Evolutionary conservation across 2,113 vertebrate genomes (phyloP), one percentile per base, ranked within the genome.

Genomic region (Microtus oregoni): DNA sequence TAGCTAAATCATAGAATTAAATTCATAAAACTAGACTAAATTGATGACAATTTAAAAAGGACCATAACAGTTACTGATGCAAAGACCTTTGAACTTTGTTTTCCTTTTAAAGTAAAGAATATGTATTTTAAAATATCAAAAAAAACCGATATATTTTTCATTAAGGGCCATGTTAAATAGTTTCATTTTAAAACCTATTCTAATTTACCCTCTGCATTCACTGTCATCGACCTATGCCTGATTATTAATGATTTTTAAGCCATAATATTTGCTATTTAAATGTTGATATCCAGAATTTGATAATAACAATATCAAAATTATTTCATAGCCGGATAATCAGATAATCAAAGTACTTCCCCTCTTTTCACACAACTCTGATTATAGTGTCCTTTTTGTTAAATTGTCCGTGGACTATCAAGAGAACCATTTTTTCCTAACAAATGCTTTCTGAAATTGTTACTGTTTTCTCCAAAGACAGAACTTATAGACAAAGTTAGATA

Each of bases 151-250:
- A 41, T 35, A 4, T 2, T 26, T 47, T 12, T 44, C 2, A 89
- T 30, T 14, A 65, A 10, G n/a, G 5, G 0, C 2, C 3, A 1
- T 32, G 24, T 1, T 70, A 9, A 90, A 26, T 14, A n/a, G 0
- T 0, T 24, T 26, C 20, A 19, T 19, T 86, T 50, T 67, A 35
- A 17, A 22, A 35, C 4, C 5, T 52, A 4, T 58, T 30, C 3
- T 38, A 61, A 32, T 22, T 17, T 55, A 12, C 3, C 11, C 17
- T 26, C 1, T 11, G 0, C 15, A 63, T 73, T 41, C 13, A 17
- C 30, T n/a, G 44, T 30, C 15, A 8, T 6, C 7, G 1, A n/a
- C 50, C 0, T 20, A 11, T 68, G 26, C 0, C 24, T 83, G 15
- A 68, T 44, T 70, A 15, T 47, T 47, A 47, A 38, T 13, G 50